Evolutionary conservation across 2,888 invertebrate genomes (phyloP), one percentile per base, ranked within the genome.

Genomic region (Antitype chi): DNA sequence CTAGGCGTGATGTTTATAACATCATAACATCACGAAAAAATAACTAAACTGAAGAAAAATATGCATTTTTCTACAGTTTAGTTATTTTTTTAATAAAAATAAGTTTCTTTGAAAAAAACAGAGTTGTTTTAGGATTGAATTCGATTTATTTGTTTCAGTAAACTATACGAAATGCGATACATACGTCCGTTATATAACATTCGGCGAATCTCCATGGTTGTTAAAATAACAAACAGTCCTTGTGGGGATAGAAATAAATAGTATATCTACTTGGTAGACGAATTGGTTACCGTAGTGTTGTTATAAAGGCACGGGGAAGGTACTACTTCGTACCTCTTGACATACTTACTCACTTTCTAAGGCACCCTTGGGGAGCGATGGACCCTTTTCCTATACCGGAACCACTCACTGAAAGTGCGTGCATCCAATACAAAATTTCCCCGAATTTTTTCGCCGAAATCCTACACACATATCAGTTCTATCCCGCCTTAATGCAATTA

Each of bases 401-500:
- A 60, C 72, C 69, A 81, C 74, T 84, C 70, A 68, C n/a, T 25
- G 8, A 73, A 75, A 85, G 66, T 70, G 69, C 64, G 70, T 63
- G 81, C 47, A 74, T 63, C 28, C 32, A 64, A 85, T 85, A 75
- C 28, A 57, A 72, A 55, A 32, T 3, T 13, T 32, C 9, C 11
- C 5, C 23, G 15, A 17, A 57, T 6, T 23, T 80, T 72, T 70
- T 20, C 11, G 0, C 7, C 25, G 57, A 70, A 60, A 38, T 70
- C 53, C 52, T 59, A 62, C n/a, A 11, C 23, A 62, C 43, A 59
- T 62, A 57, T 55, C 57, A 80, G 52, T 82, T 81, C 66, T 69
- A 76, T 43, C 55, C 66, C 32, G 75, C 70, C 87, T 83, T 81
- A 85, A 84, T 82, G 78, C 83, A 86, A 88, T 89, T 86, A 86